Percentiles rank a stretch among this genome's conserved stretches.
Conservation (phyloP, 2,797 vertebrate genomes). For the Sebastolobus alascanus region DNA sequence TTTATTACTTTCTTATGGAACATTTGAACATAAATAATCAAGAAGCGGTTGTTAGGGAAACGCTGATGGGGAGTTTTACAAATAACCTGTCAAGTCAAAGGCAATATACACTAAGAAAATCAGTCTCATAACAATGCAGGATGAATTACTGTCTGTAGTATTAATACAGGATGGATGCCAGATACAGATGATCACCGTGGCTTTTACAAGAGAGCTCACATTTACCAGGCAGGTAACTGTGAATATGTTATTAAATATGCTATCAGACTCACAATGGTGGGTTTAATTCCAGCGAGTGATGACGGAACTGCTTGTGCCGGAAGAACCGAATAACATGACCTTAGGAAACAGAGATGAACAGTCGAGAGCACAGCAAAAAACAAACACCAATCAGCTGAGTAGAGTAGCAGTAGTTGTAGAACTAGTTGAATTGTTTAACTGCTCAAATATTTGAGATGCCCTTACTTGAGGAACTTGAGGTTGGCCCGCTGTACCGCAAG, state of each 20-base stretch:
- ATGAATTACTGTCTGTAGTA: not conserved
- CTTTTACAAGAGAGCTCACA: not conserved
- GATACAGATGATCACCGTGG: not conserved
- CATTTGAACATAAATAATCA: not conserved
- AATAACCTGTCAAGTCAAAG: not conserved
- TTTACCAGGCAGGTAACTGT: not conserved
- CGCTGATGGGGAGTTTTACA: not conserved
- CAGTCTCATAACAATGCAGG: not conserved
- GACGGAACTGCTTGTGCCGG: constrained; percentile 94
- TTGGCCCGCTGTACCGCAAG: constrained; percentile 80
- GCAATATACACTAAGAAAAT: not conserved
- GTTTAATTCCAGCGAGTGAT: constrained; percentile 89
- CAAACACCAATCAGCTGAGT: not conserved
- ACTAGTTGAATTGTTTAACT: not conserved
- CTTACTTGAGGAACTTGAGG: constrained; percentile 95
- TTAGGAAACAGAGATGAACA: constrained; percentile 57
- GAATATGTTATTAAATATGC: not conserved
- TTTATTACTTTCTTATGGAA: not conserved
- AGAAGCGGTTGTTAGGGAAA: not conserved
- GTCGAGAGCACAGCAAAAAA: not conserved
- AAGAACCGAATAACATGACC: constrained; percentile 90
- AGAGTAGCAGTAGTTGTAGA: no score
- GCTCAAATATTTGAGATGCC: not conserved
- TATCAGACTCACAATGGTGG: constrained; percentile 75
- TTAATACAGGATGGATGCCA: not conserved